phyloP scores from a whole-genome alignment of 2,888 invertebrate species.

The Vesta saturnalis region DNA sequence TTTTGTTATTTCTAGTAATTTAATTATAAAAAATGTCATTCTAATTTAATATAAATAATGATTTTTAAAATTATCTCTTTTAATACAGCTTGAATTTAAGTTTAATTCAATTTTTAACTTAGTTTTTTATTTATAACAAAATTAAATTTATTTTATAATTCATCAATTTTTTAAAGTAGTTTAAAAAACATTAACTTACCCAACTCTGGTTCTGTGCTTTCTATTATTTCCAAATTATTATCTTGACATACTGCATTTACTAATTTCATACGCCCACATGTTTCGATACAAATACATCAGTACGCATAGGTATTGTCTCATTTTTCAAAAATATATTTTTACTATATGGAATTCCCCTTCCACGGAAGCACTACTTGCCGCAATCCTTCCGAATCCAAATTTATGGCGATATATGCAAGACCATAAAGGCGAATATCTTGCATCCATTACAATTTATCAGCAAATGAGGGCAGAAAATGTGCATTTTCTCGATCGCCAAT shows the following conservation, averaged over 20 bases:
- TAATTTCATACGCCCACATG: constrained; percentile 19
- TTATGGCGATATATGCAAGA: constrained; percentile 12
- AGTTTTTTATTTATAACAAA: no score
- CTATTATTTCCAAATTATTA: neutral
- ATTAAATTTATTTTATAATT: neutral
- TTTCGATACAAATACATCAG: constrained; percentile 11
- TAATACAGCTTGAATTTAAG: no score
- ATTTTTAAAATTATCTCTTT: no score
- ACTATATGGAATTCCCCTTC: constrained; percentile 21
- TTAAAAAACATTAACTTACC: no score
- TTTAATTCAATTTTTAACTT: no score
- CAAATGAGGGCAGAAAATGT: constrained; percentile 14
- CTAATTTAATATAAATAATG: no score
- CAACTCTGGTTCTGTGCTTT: neutral
- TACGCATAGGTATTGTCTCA: neutral
- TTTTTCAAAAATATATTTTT: constrained; percentile 16
- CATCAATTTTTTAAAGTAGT: no score
- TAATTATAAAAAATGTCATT: no score
- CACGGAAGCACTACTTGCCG: constrained; percentile 23
- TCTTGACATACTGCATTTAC: neutral
- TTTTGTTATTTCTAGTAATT: no score
- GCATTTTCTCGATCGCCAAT: constrained; percentile 17
- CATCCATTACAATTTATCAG: constrained; percentile 14
- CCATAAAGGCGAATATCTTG: constrained; percentile 19
- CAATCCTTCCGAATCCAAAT: constrained; percentile 22